These are phyloP conservation scores for Bombus pyrosoma DNA, from an alignment of 1,140 invertebrate species.

Conservation along the genomic window DNA sequence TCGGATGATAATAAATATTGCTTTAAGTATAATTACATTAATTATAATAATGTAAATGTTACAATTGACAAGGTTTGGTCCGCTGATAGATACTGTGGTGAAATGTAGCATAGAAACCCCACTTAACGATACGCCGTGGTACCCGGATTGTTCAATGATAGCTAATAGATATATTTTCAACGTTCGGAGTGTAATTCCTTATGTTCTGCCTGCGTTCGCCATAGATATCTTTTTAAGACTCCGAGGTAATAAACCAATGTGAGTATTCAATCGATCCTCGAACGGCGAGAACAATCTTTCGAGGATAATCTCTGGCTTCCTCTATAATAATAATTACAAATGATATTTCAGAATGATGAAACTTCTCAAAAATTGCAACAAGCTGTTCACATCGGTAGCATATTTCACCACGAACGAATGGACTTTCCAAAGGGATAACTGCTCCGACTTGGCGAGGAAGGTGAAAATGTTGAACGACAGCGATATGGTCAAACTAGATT, in stretches of 20 bases:
- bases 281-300: background rate
- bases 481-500: slow-evolving; percentile 84
- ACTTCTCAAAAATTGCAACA: no score
- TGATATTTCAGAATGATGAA: slow-evolving; percentile 82
- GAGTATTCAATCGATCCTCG: slow-evolving; percentile 74
- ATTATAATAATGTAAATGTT: background rate
- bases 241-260: slow-evolving; percentile 80
- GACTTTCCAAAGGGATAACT: slow-evolving; percentile 91
- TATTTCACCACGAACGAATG: slow-evolving; percentile 95
- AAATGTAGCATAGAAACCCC: slow-evolving; percentile 85
- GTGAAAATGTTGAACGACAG: slow-evolving; percentile 85
- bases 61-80: background rate
- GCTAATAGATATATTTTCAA: no score
- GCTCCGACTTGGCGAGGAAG: slow-evolving; percentile 85
- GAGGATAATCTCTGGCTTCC: no score
- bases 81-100: rapidly evolving
- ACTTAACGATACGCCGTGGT: no score
- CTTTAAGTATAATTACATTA: background rate
- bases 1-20: rapidly evolving
- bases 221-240: no score
- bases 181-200: no score
- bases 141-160: no score
- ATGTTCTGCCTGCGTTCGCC: no score
- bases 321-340: background rate
- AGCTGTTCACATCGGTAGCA: background rate